Base-by-base conservation (phyloP, 2,797 vertebrate species). In the Hippocampus kuda region DNA sequence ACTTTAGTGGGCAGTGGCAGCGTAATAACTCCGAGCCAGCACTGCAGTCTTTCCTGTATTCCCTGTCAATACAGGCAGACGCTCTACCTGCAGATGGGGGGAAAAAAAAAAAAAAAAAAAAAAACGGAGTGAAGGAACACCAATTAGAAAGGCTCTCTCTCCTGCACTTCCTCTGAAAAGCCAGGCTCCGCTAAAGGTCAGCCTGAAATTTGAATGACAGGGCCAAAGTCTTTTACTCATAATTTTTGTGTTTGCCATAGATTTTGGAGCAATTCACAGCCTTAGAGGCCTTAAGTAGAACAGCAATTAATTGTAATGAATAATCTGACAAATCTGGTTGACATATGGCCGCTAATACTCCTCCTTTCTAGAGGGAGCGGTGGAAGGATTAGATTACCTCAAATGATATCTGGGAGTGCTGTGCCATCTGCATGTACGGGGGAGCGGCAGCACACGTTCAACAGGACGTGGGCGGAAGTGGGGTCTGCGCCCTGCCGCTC, bases 261-360 rank as follows among this genome's bases (percentile, higher is more conserved):
- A 97, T 98, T 98, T 98, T 92, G 82, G 94, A 95, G 96, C 95
- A 96, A 99, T 99, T 98, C 97, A 92, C 95, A 95, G 96, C 95
- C 94, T 98, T 98, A 98, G 97, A 97, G 97, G 96, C 97, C 96
- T 98, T 98, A 98, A 99, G 94, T 98, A 96, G 96, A 98, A 97
- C 95, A 97, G 95, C 97, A 99, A 99, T 99, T 99, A 98, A 99
- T 99, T 99, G 97, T 99, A 99, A 98, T 99, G 97, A 99, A 98
- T 98, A 98, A 98, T 98, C 96, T 99, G 96, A 99, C 97, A 99
- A 99, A 98, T 98, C 96, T 98, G 95, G 94, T 95, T 99, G 97
- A 99, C 97, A 99, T 99, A 99, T 99, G 97, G 97, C 95, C 92
- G 92, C 95, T 99, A 99, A 99, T 99, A 94, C 96, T 90, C 92